Percentiles rank a stretch among this genome's conserved stretches.
Evolutionary conservation across 1,140 invertebrate genomes (phyloP).

Genomic region (Drosophila erecta): DNA sequence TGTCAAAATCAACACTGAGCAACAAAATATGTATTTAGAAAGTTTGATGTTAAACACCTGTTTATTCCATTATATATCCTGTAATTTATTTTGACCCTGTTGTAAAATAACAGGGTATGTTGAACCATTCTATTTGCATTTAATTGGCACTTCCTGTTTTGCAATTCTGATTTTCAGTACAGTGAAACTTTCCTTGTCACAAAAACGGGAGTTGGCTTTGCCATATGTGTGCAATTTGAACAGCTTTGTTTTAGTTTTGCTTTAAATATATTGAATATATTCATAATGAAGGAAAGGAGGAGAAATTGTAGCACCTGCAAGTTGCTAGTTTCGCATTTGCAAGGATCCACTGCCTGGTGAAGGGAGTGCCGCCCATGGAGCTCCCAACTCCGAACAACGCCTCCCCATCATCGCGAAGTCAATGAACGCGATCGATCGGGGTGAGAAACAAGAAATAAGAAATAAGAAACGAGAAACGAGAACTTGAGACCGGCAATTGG

Average conservation of each 20-base stretch:
- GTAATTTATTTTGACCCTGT: conserved; percentile 6
- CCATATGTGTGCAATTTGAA: too few species aligned
- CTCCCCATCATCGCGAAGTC: conserved; percentile 48
- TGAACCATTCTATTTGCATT: background rate
- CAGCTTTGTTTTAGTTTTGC: too few species aligned
- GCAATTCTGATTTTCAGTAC: background rate
- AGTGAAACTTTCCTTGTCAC: background rate
- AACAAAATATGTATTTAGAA: too few species aligned
- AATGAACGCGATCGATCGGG: conserved; percentile 54
- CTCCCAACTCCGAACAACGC: conserved; percentile 21
- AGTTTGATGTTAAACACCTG: background rate
- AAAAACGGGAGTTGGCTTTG: too few species aligned
- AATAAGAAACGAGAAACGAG: conserved; percentile 42
- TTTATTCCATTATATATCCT: background rate
- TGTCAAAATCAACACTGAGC: too few species aligned
- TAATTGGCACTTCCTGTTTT: conserved; percentile 15
- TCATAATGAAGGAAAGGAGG: background rate
- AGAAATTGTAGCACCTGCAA: background rate
- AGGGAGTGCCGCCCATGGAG: conserved; percentile 16
- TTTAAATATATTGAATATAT: background rate
- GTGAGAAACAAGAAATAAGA: conserved; percentile 41
- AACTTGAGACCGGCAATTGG: conserved; percentile 25
- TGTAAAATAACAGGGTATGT: background rate
- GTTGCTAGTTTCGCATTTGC: background rate
- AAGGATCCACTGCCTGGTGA: background rate